A percentile compares a stretch with the other conserved stretches of the same genome.
These are phyloP conservation scores for Eristalis tenax DNA, from an alignment of 2,888 invertebrate species.

Conservation along the genomic window DNA sequence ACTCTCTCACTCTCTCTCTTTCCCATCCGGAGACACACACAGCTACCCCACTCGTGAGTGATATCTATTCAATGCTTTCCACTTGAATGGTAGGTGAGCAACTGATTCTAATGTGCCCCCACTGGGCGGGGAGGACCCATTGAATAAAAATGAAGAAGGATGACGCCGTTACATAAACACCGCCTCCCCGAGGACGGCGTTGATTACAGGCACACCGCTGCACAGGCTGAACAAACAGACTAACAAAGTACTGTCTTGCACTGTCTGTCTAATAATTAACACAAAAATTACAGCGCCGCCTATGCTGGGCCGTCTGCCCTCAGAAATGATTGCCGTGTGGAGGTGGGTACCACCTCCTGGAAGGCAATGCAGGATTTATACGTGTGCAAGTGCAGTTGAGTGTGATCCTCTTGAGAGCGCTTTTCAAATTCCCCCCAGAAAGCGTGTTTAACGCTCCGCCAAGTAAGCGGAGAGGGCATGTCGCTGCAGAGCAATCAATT, in stretches of 20 bases:
- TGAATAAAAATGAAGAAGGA: slow-evolving; percentile 36
- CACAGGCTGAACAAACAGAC: neutral
- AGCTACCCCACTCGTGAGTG: neutral
- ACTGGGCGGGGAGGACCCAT: neutral
- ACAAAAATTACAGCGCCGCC: slow-evolving; percentile 1
- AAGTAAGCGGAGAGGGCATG: neutral
- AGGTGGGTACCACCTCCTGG: neutral
- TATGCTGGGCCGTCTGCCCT: neutral
- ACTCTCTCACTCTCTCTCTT: neutral
- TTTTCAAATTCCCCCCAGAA: neutral
- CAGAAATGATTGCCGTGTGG: neutral
- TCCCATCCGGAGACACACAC: too few relatives aligned
- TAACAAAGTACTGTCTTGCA: neutral
- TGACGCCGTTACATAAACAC: slow-evolving; percentile 35
- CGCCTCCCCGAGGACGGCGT: slow-evolving; percentile 13
- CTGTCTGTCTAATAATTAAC: slow-evolving; percentile 50
- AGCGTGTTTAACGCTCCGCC: neutral
- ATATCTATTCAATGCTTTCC: slow-evolving; percentile 61
- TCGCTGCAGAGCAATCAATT: neutral
- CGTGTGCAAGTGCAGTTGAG: neutral
- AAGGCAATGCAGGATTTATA: neutral
- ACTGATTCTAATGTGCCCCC: slow-evolving; percentile 35
- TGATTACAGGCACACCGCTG: slow-evolving; percentile 40
- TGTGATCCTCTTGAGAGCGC: neutral
- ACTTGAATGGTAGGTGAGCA: slow-evolving; percentile 59